Evolutionary conservation across 1,140 invertebrate genomes (phyloP), one percentile per base, ranked within the genome.

Genomic region (Leptinotarsa defecta): DNA sequence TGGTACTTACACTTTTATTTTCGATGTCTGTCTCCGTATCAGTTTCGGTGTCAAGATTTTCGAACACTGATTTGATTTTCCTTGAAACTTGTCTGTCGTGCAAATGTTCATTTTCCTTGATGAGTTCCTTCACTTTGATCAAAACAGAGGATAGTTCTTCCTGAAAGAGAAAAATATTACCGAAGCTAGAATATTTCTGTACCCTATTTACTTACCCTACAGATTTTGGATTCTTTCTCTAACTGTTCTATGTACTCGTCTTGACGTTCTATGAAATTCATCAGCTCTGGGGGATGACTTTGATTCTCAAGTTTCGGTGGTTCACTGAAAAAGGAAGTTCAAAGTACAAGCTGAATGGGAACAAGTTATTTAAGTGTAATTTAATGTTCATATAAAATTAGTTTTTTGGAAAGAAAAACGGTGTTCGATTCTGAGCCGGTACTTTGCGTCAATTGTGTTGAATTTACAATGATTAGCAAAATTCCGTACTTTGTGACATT

Each of bases 191-290:
- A 43, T 13, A 24, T 65, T 27, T 65, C 64, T 65, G 4, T 22
- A 20, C 19, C 8, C 8, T 15, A 65, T 65, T 65, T 24, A 80
- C 84, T 83, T 86, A 91, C 90, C 83, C 91, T 89, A 82, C 93
- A 94, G 83, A 93, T 94, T 78, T 91, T 91, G 63, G 92, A 94
- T 85, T 95, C 93, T 77, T 91, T 90, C 84, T 95, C 94, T 20
- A 95, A 80, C 81, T 95, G 93, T 70, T 94, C 91, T 43, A 95
- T 95, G 77, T 95, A 95, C 74, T 94, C 93, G 83, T 94, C 93
- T 82, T 95, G 94, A 71, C 92, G 90, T 84, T 94, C 91, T 24
- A 95, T 93, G 79, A 94, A 94, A 68, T 90, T 89, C 77, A 91
- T 88, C 17, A 93, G 82, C 83, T 93, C 91, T 15, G 83, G 83